A percentile compares a stretch with the other conserved stretches of the same genome.
Evolutionary conservation across 2,888 invertebrate species (phyloP).

Genomic region (Caenorhabditis sp.): DNA sequence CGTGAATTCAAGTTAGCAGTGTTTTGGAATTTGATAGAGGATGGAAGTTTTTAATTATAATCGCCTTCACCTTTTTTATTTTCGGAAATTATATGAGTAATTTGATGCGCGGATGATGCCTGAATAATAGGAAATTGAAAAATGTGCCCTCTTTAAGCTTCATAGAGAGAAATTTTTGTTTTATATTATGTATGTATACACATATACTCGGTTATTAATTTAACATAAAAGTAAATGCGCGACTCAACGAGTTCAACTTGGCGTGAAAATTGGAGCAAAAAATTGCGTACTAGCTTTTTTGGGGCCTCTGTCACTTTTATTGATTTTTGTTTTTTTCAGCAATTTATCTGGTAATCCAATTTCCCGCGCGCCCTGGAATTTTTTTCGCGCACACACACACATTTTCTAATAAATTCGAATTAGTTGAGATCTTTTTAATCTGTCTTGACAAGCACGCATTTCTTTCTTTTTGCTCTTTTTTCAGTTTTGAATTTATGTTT

Average conservation of each 20-base stretch:
- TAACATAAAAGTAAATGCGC: too few species aligned
- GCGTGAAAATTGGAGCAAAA: not conserved
- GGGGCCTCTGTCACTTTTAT: not conserved
- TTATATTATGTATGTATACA: not conserved
- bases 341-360: not conserved
- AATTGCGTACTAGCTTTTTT: not conserved
- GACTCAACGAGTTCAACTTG: not conserved
- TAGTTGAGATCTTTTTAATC: constrained; percentile 2
- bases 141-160: not conserved
- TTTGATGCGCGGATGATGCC: not conserved
- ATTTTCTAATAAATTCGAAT: constrained; percentile 1
- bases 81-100: not conserved
- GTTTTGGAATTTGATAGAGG: too few species aligned
- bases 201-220: not conserved
- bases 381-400: not conserved
- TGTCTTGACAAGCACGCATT: not conserved
- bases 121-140: not conserved
- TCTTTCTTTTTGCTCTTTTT: not conserved
- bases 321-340: not conserved
- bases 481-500: not conserved
- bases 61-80: not conserved
- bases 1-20: too few species aligned
- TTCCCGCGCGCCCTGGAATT: constrained; percentile 4
- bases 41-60: too few species aligned
- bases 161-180: not conserved